Percentiles rank a stretch among this genome's conserved stretches.
Evolutionary conservation across 2,797 vertebrate species (phyloP).

Genomic region (Chrysocyon brachyurus): DNA sequence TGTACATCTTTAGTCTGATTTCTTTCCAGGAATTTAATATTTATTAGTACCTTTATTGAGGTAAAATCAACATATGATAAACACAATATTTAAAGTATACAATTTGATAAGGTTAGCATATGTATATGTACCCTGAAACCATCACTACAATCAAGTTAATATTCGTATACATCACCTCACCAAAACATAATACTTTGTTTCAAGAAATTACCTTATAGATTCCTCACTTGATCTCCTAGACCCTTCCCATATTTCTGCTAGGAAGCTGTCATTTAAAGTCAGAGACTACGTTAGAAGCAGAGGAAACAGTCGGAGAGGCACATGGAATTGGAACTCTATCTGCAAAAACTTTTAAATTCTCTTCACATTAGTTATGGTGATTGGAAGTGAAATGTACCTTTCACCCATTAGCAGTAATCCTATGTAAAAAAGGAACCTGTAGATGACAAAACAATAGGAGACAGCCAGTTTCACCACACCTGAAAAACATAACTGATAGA

Average conservation of each 20-base stretch:
- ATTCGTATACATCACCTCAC: neutral
- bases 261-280: constrained; percentile 46
- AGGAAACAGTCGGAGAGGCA: neutral
- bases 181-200: neutral
- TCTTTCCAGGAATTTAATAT: neutral
- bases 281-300: constrained; percentile 26
- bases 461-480: neutral
- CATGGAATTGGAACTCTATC: constrained; percentile 6
- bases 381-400: neutral
- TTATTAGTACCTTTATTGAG: neutral
- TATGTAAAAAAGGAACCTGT: neutral
- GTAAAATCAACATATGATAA: neutral
- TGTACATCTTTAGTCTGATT: neutral
- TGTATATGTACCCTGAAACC: neutral
- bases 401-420: neutral
- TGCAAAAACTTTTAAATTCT: neutral
- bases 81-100: neutral
- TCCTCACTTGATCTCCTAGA: neutral
- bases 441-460: neutral
- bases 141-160: neutral
- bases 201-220: neutral
- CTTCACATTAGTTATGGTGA: neutral
- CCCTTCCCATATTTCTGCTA: neutral
- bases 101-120: neutral
- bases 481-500: neutral